Conservation (phyloP, 2,113 vertebrate species). For the Oreochromis spilurus region DNA sequence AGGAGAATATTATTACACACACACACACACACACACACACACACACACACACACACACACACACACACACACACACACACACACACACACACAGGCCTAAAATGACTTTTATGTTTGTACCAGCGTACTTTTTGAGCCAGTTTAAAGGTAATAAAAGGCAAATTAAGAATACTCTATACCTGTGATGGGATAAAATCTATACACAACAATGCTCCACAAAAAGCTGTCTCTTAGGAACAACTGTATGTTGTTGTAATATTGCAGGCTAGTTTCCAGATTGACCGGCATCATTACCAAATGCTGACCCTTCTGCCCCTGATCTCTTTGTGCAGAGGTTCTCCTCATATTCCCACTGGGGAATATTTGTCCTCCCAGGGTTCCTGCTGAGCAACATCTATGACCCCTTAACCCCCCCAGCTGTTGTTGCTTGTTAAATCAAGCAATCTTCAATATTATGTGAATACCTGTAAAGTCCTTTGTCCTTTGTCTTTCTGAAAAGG, state of each 20-base stretch:
- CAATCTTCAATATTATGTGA: not conserved
- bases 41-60: not conserved
- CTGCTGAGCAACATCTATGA: not conserved
- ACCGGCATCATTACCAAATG: not conserved
- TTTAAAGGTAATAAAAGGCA: not conserved
- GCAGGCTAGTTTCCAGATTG: not conserved
- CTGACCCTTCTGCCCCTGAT: not conserved
- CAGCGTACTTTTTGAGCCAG: not conserved
- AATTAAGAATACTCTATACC: not conserved
- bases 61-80: not conserved
- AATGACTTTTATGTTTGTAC: not conserved
- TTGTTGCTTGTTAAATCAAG: constrained; percentile 15
- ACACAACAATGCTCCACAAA: not conserved
- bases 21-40: not conserved
- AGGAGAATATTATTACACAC: not conserved
- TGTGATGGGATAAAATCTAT: not conserved
- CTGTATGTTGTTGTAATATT: not conserved
- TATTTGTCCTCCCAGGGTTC: not conserved
- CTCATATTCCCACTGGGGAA: constrained; percentile 22
- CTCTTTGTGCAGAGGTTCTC: not conserved
- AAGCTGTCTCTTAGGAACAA: not conserved
- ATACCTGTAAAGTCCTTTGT: not conserved
- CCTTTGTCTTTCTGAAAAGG: not conserved
- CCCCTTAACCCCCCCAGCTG: constrained; percentile 20
- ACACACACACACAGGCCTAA: not conserved